A percentile compares a stretch with the other conserved stretches of the same genome.
These are phyloP conservation scores for Stenodera caucasica DNA, from an alignment of 2,888 invertebrate genomes.

Conservation along the genomic window DNA sequence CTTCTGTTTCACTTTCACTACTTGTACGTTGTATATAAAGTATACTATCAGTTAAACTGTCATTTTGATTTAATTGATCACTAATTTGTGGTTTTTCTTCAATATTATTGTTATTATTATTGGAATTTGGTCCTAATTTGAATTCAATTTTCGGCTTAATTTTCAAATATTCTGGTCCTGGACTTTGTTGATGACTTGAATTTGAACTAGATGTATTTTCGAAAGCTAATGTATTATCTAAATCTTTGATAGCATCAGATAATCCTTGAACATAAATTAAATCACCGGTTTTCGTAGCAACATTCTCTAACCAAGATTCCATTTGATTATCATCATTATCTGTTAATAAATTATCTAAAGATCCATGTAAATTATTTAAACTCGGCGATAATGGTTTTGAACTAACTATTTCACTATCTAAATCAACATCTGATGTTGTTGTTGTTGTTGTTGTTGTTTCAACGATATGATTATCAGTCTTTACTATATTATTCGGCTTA, in stretches of 20 bases:
- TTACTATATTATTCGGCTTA: slow-evolving; percentile 66
- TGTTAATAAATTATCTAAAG: slow-evolving; percentile 58
- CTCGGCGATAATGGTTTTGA: slow-evolving; percentile 56
- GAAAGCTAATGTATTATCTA: slow-evolving; percentile 65
- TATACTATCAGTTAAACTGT: slow-evolving; percentile 44
- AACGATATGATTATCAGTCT: slow-evolving; percentile 59
- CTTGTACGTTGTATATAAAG: slow-evolving; percentile 45
- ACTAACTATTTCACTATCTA: slow-evolving; percentile 45
- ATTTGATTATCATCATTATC: slow-evolving; percentile 40
- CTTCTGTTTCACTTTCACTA: slow-evolving; percentile 65
- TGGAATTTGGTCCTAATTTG: slow-evolving; percentile 47
- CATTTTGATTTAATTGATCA: slow-evolving; percentile 33
- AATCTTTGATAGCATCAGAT: slow-evolving; percentile 66
- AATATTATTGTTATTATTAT: neutral
- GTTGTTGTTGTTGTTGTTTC: slow-evolving; percentile 19
- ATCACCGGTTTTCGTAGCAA: slow-evolving; percentile 63
- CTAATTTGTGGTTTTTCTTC: slow-evolving; percentile 16
- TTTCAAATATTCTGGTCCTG: slow-evolving; percentile 53
- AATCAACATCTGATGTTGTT: slow-evolving; percentile 23
- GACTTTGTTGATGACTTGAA: slow-evolving; percentile 60
- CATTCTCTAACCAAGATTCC: slow-evolving; percentile 65
- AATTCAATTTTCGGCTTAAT: slow-evolving; percentile 47
- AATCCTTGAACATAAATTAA: slow-evolving; percentile 63
- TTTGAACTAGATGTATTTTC: slow-evolving; percentile 65
- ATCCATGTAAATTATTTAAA: slow-evolving; percentile 70